Evolutionary conservation across 2,888 invertebrate species (phyloP).

Genomic region (Himalopsyche kuldschensis): DNA sequence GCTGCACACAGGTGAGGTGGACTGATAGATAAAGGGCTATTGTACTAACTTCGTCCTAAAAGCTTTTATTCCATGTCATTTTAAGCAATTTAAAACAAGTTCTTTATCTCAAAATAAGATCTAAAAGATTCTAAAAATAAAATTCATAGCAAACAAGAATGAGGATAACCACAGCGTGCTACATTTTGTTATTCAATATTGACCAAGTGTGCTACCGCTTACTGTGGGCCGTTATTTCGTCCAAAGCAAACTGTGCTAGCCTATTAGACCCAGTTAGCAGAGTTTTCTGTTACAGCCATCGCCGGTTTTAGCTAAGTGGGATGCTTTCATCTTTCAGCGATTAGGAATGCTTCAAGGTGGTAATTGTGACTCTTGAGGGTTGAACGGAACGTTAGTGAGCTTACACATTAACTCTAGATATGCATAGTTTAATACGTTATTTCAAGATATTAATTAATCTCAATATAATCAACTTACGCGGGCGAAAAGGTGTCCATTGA

Average conservation of each 20-base stretch:
- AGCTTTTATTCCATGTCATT: too few relatives aligned
- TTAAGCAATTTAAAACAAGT: too few relatives aligned
- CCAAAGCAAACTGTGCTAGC: conserved; percentile 8
- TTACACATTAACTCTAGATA: neutral
- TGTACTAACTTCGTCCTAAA: too few relatives aligned
- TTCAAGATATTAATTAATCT: neutral
- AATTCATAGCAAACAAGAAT: too few relatives aligned
- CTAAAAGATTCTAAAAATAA: too few relatives aligned
- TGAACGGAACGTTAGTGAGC: neutral
- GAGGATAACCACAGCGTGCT: neutral
- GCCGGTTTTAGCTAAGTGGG: neutral
- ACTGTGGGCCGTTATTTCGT: conserved; percentile 25
- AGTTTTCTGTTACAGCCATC: neutral
- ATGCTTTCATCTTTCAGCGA: conserved; percentile 35
- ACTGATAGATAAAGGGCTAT: too few relatives aligned
- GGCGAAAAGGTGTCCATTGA: too few relatives aligned
- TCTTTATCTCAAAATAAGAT: too few relatives aligned
- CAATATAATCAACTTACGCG: too few relatives aligned
- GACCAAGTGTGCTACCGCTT: conserved; percentile 11
- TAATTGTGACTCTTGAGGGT: conserved; percentile 26
- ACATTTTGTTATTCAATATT: conserved; percentile 11
- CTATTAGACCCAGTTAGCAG: conserved; percentile 36
- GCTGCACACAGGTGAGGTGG: too few relatives aligned
- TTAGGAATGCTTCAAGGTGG: conserved; percentile 30
- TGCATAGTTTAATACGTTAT: neutral